phyloP scores from a whole-genome alignment of 2,113 vertebrate species.

The Limanda limanda region DNA sequence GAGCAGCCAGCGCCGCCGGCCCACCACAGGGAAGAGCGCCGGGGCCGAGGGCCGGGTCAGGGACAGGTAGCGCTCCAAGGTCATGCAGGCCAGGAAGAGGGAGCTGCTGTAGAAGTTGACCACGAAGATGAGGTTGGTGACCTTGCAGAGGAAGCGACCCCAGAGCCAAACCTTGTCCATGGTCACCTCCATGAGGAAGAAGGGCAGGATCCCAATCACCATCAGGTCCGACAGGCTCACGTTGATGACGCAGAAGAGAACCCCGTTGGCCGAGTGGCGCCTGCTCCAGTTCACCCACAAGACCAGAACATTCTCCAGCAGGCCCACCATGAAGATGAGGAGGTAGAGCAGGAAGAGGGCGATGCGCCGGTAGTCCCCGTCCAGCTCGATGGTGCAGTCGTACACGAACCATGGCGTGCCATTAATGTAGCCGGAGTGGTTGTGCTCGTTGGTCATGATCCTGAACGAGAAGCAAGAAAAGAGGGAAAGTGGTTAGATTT shows the following conservation, averaged over 20 bases:
- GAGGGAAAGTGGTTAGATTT: slow-evolving; percentile 35
- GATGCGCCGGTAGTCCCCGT: slow-evolving; percentile 79
- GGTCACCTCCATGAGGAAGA: slow-evolving; percentile 93
- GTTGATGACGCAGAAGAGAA: slow-evolving; percentile 91
- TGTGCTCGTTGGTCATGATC: slow-evolving; percentile 71
- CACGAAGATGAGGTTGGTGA: slow-evolving; percentile 89
- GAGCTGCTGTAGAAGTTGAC: slow-evolving; percentile 96
- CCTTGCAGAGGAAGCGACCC: slow-evolving; percentile 93
- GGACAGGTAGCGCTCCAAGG: slow-evolving; percentile 89
- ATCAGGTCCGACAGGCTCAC: slow-evolving; percentile 93
- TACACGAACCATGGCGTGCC: slow-evolving; percentile 83
- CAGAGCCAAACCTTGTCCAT: slow-evolving; percentile 92
- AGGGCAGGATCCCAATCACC: slow-evolving; percentile 86
- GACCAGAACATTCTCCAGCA: slow-evolving; percentile 90
- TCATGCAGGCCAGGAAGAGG: slow-evolving; percentile 92
- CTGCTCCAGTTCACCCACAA: slow-evolving; percentile 93
- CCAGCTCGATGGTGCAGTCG: slow-evolving; percentile 83
- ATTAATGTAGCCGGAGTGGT: slow-evolving; percentile 73
- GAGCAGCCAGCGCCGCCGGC: slow-evolving; percentile 75
- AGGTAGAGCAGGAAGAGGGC: slow-evolving; percentile 91
- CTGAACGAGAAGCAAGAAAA: slow-evolving; percentile 36
- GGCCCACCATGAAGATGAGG: slow-evolving; percentile 88
- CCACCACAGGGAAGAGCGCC: slow-evolving; percentile 81
- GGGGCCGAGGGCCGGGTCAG: slow-evolving; percentile 75
- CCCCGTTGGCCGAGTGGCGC: slow-evolving; percentile 78